A percentile compares a stretch with the other conserved stretches of the same genome.
Evolutionary conservation across 2,888 invertebrate species (phyloP).

Genomic region (Ormyrus rosae): DNA sequence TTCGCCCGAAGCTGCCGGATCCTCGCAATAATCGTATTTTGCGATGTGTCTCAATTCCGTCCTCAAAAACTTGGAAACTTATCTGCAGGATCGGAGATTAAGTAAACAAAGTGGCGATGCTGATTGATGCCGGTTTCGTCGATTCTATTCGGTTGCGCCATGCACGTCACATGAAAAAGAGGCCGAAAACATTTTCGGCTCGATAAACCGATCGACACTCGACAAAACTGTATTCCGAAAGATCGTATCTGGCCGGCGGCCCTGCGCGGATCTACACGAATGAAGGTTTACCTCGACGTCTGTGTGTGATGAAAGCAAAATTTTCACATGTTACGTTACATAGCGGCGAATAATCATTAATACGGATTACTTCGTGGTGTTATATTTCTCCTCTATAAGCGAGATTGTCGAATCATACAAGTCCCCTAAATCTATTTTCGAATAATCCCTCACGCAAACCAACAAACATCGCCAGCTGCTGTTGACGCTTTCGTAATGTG

Average conservation of each 20-base stretch:
- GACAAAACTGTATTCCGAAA: background rate
- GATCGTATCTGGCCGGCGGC: background rate
- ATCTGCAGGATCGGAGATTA: too few species aligned
- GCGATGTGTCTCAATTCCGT: too few species aligned
- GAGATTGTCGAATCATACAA: constrained; percentile 22
- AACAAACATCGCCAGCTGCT: constrained; percentile 73
- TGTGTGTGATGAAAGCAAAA: constrained; percentile 4
- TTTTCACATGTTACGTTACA: constrained; percentile 38
- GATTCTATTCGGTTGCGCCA: too few species aligned
- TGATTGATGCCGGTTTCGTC: too few species aligned
- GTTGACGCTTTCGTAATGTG: constrained; percentile 64
- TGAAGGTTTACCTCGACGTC: background rate
- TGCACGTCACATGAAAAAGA: too few species aligned
- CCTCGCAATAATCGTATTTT: too few species aligned
- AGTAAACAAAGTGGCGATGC: too few species aligned
- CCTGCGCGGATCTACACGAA: background rate
- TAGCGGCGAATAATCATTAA: constrained; percentile 66
- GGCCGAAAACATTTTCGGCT: background rate
- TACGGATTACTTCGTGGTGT: constrained; percentile 69
- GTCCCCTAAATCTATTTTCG: constrained; percentile 68
- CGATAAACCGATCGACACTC: background rate
- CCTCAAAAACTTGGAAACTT: too few species aligned
- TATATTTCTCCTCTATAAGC: constrained; percentile 61
- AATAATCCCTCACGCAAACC: constrained; percentile 72
- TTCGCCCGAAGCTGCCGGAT: too few species aligned